A percentile compares a stretch with the other conserved stretches of the same genome.
phyloP scores from a whole-genome alignment of 2,113 vertebrate genomes.

The Phodopus roborovskii region DNA sequence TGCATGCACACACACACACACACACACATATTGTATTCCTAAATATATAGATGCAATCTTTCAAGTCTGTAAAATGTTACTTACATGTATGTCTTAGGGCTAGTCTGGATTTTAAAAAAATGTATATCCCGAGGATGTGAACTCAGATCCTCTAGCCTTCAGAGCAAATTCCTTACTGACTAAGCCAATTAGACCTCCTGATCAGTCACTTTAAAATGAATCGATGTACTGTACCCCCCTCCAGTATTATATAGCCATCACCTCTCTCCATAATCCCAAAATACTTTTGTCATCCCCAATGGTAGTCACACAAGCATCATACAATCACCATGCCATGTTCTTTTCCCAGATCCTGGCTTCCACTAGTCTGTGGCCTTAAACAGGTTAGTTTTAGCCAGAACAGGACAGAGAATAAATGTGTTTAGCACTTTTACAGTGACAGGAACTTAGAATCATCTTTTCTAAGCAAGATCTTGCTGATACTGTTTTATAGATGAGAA shows the following conservation, averaged over 20 bases:
- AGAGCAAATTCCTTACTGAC: not conserved
- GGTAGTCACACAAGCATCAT: not conserved
- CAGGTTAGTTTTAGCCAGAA: not conserved
- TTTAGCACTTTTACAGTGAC: not conserved
- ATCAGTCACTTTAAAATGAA: not conserved
- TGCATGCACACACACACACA: no score
- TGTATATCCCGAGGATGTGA: no score
- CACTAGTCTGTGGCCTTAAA: not conserved
- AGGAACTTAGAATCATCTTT: not conserved
- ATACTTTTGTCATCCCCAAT: not conserved
- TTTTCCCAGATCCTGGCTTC: not conserved
- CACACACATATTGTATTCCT: not conserved
- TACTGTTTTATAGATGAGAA: not conserved
- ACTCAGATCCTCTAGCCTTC: not conserved
- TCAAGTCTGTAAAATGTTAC: not conserved
- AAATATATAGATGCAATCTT: not conserved
- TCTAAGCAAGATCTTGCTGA: not conserved
- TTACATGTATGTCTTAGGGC: not conserved
- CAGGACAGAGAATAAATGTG: not conserved
- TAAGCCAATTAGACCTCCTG: not conserved
- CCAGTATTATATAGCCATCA: not conserved
- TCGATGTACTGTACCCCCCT: not conserved
- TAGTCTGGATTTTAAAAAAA: not conserved
- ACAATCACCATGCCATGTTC: accelerated
- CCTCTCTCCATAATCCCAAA: not conserved